A percentile compares a stretch with the other conserved stretches of the same genome.
These are phyloP conservation scores for Cheirogaleus medius DNA, from an alignment of 2,113 vertebrate species.

Conservation along the genomic window DNA sequence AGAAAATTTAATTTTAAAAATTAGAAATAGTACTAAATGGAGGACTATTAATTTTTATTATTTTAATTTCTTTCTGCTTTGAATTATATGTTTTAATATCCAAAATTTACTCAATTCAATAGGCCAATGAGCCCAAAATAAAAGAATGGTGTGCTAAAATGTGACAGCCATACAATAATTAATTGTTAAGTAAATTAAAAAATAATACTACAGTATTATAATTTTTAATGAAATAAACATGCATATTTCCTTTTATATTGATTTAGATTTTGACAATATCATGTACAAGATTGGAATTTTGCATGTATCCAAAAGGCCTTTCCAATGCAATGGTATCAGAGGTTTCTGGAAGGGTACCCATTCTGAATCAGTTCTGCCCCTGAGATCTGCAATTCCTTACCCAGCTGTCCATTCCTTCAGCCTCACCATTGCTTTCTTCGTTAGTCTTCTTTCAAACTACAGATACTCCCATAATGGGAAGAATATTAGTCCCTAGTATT, in stretches of 20 bases:
- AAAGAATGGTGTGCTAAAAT: not conserved
- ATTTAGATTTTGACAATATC: not conserved
- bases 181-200: not conserved
- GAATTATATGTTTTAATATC: not conserved
- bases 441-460: not conserved
- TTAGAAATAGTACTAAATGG: not conserved
- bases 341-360: fast-evolving
- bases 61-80: slow-evolving; percentile 29
- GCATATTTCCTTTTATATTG: not conserved
- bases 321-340: not conserved
- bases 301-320: not conserved
- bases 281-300: not conserved
- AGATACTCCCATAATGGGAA: not conserved
- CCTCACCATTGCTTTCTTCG: not conserved
- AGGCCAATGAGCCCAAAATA: not conserved
- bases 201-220: not conserved
- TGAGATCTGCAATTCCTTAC: not conserved
- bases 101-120: not conserved
- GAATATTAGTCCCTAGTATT: not conserved
- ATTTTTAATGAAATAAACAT: not conserved
- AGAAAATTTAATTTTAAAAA: slow-evolving; percentile 26
- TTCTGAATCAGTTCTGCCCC: not conserved
- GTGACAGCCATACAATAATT: not conserved
- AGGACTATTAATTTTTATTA: not conserved
- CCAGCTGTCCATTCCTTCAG: not conserved